phyloP scores from a whole-genome alignment of 37 sponge, comb jelly and placozoan species.

The Eunapius fragilis region DNA sequence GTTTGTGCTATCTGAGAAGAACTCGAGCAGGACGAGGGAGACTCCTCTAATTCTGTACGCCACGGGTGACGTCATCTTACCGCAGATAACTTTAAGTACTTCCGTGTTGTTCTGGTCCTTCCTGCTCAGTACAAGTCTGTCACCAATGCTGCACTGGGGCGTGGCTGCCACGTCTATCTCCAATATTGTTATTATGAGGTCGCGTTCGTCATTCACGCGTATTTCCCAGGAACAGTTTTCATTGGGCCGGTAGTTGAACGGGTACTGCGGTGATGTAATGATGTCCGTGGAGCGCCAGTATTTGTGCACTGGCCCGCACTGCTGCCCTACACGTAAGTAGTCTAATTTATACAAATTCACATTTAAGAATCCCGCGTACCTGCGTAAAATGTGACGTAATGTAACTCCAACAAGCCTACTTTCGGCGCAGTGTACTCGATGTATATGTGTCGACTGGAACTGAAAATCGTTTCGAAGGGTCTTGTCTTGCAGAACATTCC shows the following conservation, averaged over 20 bases:
- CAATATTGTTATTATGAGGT: slow-evolving; percentile 4
- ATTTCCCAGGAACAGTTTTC: slow-evolving; percentile 42
- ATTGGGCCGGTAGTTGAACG: slow-evolving; percentile 39
- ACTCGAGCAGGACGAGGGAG: slow-evolving; percentile 14
- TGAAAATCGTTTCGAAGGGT: slow-evolving; percentile 38
- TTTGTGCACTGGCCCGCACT: slow-evolving; percentile 46
- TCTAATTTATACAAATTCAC: background rate
- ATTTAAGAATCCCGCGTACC: background rate
- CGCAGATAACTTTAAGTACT: slow-evolving; percentile 21
- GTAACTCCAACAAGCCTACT: slow-evolving; percentile 35
- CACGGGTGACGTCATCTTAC: too few species aligned
- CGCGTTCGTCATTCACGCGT: slow-evolving; percentile 1
- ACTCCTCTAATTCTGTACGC: slow-evolving; percentile 13
- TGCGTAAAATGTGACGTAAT: slow-evolving; percentile 46
- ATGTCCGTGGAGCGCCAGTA: slow-evolving; percentile 32
- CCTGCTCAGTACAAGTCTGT: slow-evolving; percentile 8
- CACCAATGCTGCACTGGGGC: slow-evolving; percentile 29
- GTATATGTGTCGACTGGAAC: slow-evolving; percentile 35
- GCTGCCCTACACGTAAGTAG: slow-evolving; percentile 9
- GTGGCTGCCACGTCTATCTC: slow-evolving; percentile 41
- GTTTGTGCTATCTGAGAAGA: slow-evolving; percentile 21
- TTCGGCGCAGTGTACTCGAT: slow-evolving; percentile 22
- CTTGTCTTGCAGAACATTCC: slow-evolving; percentile 53
- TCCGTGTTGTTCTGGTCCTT: background rate
- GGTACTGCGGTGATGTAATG: slow-evolving; percentile 69